Evolutionary conservation across 2,797 vertebrate species (phyloP), one percentile per base, ranked within the genome.

Genomic region (Diceros bicornis): DNA sequence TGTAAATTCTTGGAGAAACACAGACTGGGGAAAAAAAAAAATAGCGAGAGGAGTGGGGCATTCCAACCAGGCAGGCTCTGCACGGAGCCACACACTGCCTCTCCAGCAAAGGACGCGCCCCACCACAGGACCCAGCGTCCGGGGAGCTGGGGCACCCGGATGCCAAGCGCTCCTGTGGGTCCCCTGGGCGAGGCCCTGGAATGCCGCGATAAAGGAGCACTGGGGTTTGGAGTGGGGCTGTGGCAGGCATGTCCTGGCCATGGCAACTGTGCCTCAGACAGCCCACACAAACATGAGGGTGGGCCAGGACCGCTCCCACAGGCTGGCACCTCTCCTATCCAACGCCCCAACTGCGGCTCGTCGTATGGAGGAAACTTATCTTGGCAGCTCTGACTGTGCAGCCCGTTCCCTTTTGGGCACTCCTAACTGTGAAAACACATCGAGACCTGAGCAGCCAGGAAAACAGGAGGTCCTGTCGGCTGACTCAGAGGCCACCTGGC

Each of bases 351-450:
- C 50, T 1, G 0, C 7, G 17, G 12, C 37, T 52, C 2, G 0
- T 16, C 29, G 1, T 4, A 20, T 18, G 27, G 2, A 3, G 21
- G 64, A 52, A 14, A 0, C 41, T 32, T 32, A 82, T 20, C 47
- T 61, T 21, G 34, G 82, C 34, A 52, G 32, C n/a, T 18, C 55
- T 16, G 57, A 50, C n/a, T 0, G 0, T 3, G 6, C 4, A 9
- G 12, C 41, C 23, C 18, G 29, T 13, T 90, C 62, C 27, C 41
- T 34, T 1, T 12, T 1, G 1, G 25, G 69, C 25, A 85, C 34
- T 37, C 57, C 4, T 41, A 37, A 59, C 94, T 97, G 57, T 66
- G 74, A 97, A 98, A 98, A 97, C 92, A 92, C 32, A 74, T 1
- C n/a, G 91, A 87, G 89, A 23, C 32, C 27, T 6, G 50, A n/a